Percentiles rank a stretch among this genome's conserved stretches.
phyloP scores from a whole-genome alignment of 2,888 invertebrate genomes.

The Micoletzkya japonica region DNA sequence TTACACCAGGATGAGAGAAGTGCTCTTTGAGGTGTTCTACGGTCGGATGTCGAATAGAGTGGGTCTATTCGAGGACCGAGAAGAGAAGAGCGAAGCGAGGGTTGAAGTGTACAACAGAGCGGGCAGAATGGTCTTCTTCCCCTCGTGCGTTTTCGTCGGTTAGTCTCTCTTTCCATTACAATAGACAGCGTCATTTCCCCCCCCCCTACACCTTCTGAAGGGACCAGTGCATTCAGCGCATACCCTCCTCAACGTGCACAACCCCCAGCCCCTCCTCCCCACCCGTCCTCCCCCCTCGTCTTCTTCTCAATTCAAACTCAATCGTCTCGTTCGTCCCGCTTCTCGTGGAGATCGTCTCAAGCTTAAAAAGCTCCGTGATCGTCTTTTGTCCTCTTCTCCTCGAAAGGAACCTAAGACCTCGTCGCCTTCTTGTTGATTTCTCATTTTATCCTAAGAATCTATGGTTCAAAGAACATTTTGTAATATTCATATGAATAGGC shows the following conservation, averaged over 20 bases:
- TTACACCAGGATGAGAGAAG: background rate
- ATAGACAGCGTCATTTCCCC: background rate
- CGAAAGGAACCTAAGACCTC: constrained; percentile 10
- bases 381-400: background rate
- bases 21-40: constrained; percentile 19
- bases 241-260: constrained; percentile 33
- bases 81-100: constrained; percentile 17
- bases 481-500: too few species aligned
- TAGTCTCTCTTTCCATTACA: background rate
- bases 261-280: constrained; percentile 30
- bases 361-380: constrained; percentile 18
- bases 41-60: constrained; percentile 25
- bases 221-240: constrained; percentile 29
- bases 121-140: constrained; percentile 12
- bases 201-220: background rate
- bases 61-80: constrained; percentile 19
- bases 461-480: too few species aligned
- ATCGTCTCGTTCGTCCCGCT: constrained; percentile 17
- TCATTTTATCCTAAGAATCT: too few species aligned
- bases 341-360: constrained; percentile 17
- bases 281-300: background rate
- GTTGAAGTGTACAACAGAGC: constrained; percentile 19
- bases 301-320: constrained; percentile 15
- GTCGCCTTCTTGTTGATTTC: background rate
- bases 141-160: constrained; percentile 19